Conservation (phyloP, 2,113 vertebrate genomes). For the Noctilio leporinus region DNA sequence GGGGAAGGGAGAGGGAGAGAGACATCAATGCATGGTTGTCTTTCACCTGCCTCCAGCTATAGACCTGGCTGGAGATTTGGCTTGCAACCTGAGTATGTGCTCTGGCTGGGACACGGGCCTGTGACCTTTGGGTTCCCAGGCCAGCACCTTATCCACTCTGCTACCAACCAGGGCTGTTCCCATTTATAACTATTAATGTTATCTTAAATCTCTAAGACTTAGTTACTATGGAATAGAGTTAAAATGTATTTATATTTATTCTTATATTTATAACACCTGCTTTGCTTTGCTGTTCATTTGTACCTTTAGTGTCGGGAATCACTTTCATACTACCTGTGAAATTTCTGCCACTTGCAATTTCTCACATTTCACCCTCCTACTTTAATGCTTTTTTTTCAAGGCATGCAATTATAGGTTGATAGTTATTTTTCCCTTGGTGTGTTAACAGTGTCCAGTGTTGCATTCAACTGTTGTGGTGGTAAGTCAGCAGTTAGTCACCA, state of each 20-base stretch:
- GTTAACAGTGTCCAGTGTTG: background rate
- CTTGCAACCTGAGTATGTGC: too few relatives aligned
- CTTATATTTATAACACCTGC: background rate
- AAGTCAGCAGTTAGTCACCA: background rate
- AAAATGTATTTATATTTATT: slow-evolving; percentile 1
- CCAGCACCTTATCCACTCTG: too few relatives aligned
- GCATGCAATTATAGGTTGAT: background rate
- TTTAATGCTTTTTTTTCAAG: background rate
- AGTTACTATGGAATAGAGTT: background rate
- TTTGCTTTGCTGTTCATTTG: background rate
- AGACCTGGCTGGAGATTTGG: too few relatives aligned
- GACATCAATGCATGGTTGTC: too few relatives aligned
- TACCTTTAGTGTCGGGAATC: background rate
- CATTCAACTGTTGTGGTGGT: background rate
- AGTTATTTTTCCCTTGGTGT: background rate
- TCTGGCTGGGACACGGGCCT: too few relatives aligned
- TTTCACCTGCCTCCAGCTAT: too few relatives aligned
- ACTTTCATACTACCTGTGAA: background rate
- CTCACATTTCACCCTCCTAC: background rate
- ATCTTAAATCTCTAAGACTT: background rate
- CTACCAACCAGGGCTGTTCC: too few relatives aligned
- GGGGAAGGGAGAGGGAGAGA: too few relatives aligned
- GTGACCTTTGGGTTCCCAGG: too few relatives aligned
- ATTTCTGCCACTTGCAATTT: background rate
- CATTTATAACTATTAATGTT: background rate